Evolutionary conservation across 2,888 invertebrate genomes (phyloP).

Genomic region (Ariolimax columbianus): DNA sequence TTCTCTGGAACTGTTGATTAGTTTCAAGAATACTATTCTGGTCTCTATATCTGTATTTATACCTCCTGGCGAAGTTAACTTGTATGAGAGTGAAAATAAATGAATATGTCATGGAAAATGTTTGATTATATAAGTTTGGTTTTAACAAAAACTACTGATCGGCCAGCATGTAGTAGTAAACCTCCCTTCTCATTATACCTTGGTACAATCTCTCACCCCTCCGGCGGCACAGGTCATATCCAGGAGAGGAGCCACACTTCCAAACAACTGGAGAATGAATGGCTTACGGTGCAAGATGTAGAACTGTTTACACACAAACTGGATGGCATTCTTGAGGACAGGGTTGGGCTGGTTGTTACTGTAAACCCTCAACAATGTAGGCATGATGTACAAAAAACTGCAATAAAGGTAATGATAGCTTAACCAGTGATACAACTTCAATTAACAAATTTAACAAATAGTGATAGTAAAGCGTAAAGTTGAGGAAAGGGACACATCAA

Average conservation of each 20-base stretch:
- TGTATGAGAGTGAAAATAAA: too few species aligned
- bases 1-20: too few species aligned
- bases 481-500: too few species aligned
- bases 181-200: slow-evolving; percentile 63
- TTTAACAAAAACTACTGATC: too few species aligned
- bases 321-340: slow-evolving; percentile 94
- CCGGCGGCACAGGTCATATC: slow-evolving; percentile 82
- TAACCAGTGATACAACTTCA: neutral
- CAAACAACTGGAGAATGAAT: slow-evolving; percentile 97
- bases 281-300: slow-evolving; percentile 98
- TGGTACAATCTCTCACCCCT: slow-evolving; percentile 70
- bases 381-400: slow-evolving; percentile 97
- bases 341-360: slow-evolving; percentile 98
- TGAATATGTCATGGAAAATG: too few species aligned
- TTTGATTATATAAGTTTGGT: too few species aligned
- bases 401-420: slow-evolving; percentile 1
- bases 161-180: too few species aligned
- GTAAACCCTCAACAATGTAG: slow-evolving; percentile 96
- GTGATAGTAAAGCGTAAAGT: neutral
- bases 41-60: too few species aligned
- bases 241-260: slow-evolving; percentile 96
- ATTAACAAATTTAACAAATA: neutral
- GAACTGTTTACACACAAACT: slow-evolving; percentile 98
- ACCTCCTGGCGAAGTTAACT: too few species aligned
- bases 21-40: too few species aligned